Base-by-base conservation (phyloP, 2,888 invertebrate genomes). In the Dasypolia templi region DNA sequence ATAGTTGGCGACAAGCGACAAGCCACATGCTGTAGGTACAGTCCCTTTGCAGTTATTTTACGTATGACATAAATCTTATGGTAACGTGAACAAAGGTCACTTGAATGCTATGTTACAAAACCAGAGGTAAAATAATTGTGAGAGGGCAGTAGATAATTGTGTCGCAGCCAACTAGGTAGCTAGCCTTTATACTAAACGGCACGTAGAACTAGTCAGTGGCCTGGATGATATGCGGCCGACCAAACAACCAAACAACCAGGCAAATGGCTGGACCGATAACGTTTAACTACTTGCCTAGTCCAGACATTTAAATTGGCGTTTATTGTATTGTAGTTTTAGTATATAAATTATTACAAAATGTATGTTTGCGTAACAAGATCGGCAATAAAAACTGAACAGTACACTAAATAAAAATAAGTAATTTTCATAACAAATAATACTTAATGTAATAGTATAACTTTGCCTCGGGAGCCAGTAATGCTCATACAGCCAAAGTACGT, bases 1-100 rank as follows among this genome's bases (percentile, higher is more conserved):
- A 44, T 26, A 14, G 42, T 26, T 19, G 6, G 19, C 46, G 44
- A 32, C 26, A 6, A 53, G 53, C 55, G 29, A 46, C 19, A 32
- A n/a, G n/a, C n/a, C 7, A 3, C 5, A 35, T 51, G 46, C 32
- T 61, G 67, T 68, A n/a, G n/a, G n/a, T n/a, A 71, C 6, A 64
- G 17, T 64, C 5, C 32, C 5, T 63, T 32, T 6, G 56, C 32
- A n/a, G 32, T 55, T 53, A 55, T 55, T n/a, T 55, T n/a, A 55
- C 64, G 17, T 64, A n/a, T 51, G 53, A 64, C 42, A 44, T 32
- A n/a, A 51, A 32, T 2, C n/a, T 11, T 55, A 32, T 32, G 0
- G 29, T 51, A 11, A 22, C 32, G 32, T 32, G 17, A 55, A 56
- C 17, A 53, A 53, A 64, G 6, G n/a, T 64, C 29, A 9, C 9